Evolutionary conservation across 2,888 invertebrate genomes (phyloP), one percentile per base, ranked within the genome.

Genomic region (Synanthedon andrenaeformis): DNA sequence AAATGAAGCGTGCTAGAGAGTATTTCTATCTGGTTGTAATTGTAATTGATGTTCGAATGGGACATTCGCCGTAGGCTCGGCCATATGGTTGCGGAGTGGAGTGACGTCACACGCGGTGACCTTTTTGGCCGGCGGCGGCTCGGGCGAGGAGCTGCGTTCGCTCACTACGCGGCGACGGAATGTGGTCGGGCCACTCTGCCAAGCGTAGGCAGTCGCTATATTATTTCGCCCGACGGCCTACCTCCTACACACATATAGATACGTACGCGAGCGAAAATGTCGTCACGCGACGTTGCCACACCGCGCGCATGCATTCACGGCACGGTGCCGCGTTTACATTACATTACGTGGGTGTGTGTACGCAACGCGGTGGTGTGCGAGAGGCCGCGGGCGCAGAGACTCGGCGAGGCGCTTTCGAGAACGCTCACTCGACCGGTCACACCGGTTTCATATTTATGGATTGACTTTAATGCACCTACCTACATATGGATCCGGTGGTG

Each of bases 271-370:
- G 87, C 88, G 84, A 88, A 88, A 87, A 88, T 89, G 89, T 88
- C 89, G 89, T 89, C 89, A 89, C 83, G 84, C 88, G 82, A 79
- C 82, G 89, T 88, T 89, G 89, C 89, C 88, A 78, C 75, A 71
- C 82, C 79, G 82, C 62, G 80, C 81, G 80, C 78, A 76, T 83
- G 81, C 83, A 83, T 79, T 79, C 79, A 80, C 79, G 66, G 74
- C 65, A 72, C 72, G 66, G 65, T 62, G 67, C 66, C 70, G 76
- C 79, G 77, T 74, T 78, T 69, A 72, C 72, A 70, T 76, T 81
- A 80, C 82, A 84, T 35, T 85, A 82, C 82, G 82, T 76, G 82
- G 82, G 67, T 64, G 81, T 79, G 72, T 72, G 82, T 72, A 71
- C 51, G 51, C 35, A 51, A 19, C 49, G 66, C 62, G 67, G 64